These are phyloP conservation scores for Sebastiscus albofasciatus DNA, from an alignment of 2,797 vertebrate genomes.

Conservation along the genomic window DNA sequence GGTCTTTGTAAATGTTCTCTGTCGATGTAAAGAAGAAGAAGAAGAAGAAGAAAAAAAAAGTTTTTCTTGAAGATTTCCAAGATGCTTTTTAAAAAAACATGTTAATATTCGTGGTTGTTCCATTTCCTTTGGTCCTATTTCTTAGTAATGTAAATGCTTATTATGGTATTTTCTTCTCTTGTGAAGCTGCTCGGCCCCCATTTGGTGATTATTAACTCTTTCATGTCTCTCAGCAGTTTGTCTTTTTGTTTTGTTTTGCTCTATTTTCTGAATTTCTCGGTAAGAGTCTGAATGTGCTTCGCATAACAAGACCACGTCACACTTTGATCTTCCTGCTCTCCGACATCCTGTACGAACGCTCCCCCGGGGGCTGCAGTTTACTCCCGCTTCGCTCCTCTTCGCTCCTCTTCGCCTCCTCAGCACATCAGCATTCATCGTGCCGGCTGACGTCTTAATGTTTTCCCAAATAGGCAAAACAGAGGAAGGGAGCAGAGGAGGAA, in stretches of 20 bases:
- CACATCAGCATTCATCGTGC: conserved; percentile 41
- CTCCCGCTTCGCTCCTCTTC: too few relatives aligned
- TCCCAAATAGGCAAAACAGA: conserved; percentile 12
- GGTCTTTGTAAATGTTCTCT: conserved; percentile 62
- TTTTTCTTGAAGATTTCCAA: conserved; percentile 48
- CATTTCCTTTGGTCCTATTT: conserved; percentile 51
- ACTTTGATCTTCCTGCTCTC: conserved; percentile 56
- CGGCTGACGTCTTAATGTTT: conserved; percentile 46
- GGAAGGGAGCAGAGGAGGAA: not conserved
- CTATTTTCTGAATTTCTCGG: conserved; percentile 38
- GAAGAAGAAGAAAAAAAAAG: conserved; percentile 22
- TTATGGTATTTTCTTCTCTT: conserved; percentile 49
- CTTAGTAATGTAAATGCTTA: conserved; percentile 59
- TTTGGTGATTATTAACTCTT: conserved; percentile 51
- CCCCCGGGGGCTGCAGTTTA: conserved; percentile 40
- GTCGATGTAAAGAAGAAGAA: conserved; percentile 42
- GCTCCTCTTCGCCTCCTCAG: conserved; percentile 14
- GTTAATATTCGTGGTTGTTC: conserved; percentile 56
- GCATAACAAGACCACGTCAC: conserved; percentile 47
- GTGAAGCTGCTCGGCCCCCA: conserved; percentile 41
- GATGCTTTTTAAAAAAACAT: conserved; percentile 45
- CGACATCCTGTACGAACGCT: conserved; percentile 34
- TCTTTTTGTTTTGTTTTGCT: conserved; percentile 16
- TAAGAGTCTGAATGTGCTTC: conserved; percentile 41
- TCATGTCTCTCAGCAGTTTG: conserved; percentile 33